Evolutionary conservation across 1,140 invertebrate species (phyloP), one percentile per base, ranked within the genome.

Genomic region (Helicorthomorpha holstii): DNA sequence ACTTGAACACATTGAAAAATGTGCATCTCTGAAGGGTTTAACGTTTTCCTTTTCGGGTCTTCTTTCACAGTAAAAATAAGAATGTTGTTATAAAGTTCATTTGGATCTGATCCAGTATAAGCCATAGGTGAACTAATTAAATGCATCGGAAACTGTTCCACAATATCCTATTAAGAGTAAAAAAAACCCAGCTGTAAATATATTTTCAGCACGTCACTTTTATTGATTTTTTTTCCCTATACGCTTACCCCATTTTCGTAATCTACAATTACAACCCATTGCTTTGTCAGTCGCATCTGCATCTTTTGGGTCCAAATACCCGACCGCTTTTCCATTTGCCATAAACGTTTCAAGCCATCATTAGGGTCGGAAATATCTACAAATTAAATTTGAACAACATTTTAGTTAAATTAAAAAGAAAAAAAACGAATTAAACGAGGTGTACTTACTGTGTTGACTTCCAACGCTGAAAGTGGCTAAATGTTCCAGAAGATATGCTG

Each of bases 241-340:
- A n/a, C 52, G 72, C 77, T 74, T 73, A 95, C 90, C 67, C 87
- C 90, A 55, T 89, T 93, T 71, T 96, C 91, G 64, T 89, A 91
- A 64, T 97, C 93, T 74, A 97, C 85, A 48, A 96, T 90, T 22
- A 95, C 76, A 51, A 96, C 81, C 81, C 84, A 87, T 58, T 67
- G 80, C 46, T 81, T 76, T 60, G 95, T 90, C 41, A 97, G 68
- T 57, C 84, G 80, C 29, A 97, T 71, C 60, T 90, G 80, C 87
- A 97, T 95, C 65, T 94, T 93, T 71, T 98, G 94, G 29, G 92
- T 97, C 93, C 93, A 98, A 65, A 98, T 97, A 58, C 91, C 91
- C 60, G 89, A 94, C 27, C 87, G 88, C 70, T 95, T 95, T 72
- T 98, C 95, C 69, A 98, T 79, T 67, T 95, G 88, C 23, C 95